Evolutionary conservation across 2,797 vertebrate genomes (phyloP).

Genomic region (Melanotaenia boesemani): DNA sequence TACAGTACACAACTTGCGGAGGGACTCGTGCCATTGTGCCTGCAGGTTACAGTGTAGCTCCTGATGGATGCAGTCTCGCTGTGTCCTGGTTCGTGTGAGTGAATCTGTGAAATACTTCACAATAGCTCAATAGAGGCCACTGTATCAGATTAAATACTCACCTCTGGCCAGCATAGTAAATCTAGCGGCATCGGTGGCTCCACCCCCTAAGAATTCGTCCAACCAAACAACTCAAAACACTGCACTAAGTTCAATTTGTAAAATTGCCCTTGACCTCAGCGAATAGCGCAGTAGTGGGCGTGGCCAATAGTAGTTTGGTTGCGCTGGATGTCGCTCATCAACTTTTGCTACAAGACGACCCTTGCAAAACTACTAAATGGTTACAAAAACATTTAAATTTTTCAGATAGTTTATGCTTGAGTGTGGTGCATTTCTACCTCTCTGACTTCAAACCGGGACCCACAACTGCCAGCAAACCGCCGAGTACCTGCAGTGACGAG

Average conservation of each 20-base stretch:
- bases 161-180: constrained; percentile 31
- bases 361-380: constrained; percentile 56
- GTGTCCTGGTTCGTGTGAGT: not conserved
- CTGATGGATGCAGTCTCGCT: not conserved
- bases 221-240: constrained; percentile 36
- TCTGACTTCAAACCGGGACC: not conserved
- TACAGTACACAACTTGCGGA: not conserved
- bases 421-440: not conserved
- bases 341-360: constrained; percentile 75
- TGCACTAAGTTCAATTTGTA: not conserved
- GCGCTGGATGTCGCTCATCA: constrained; percentile 67
- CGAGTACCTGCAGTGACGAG: constrained; percentile 51
- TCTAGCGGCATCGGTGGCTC: not conserved
- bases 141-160: constrained; percentile 5
- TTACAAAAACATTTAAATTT: constrained; percentile 5
- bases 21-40: not conserved
- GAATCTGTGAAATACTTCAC: constrained; percentile 10
- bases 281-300: constrained; percentile 65
- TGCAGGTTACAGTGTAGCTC: not conserved
- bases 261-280: constrained; percentile 54
- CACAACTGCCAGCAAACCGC: not conserved
- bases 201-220: constrained; percentile 18
- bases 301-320: constrained; percentile 65
- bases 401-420: accelerated
- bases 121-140: constrained; percentile 25